phyloP scores from a whole-genome alignment of 2,113 vertebrate genomes.

The Peromyscus polionotus region DNA sequence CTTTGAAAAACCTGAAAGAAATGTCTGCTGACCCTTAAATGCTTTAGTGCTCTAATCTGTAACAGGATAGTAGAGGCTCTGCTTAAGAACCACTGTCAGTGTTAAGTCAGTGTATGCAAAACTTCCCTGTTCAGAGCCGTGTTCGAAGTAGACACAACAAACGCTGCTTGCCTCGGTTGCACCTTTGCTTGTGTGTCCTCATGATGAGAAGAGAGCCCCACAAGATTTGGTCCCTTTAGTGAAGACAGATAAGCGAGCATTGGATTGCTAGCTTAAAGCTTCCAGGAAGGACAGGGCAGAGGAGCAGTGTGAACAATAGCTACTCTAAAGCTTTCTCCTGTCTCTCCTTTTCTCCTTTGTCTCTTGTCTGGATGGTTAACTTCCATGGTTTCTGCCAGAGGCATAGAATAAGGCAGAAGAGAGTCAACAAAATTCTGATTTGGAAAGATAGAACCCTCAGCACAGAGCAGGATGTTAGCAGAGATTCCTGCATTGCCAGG shows the following conservation, averaged over 20 bases:
- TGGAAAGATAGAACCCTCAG: not conserved
- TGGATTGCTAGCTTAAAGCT: not conserved
- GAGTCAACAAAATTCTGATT: not conserved
- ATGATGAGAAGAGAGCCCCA: not conserved
- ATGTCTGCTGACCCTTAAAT: not conserved
- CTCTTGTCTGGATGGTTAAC: not conserved
- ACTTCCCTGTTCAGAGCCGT: no score
- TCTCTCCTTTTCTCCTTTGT: not conserved
- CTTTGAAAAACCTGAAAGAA: not conserved
- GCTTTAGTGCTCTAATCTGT: not conserved
- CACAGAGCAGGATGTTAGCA: no score
- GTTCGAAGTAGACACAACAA: no score
- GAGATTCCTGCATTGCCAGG: not conserved
- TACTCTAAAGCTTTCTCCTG: not conserved
- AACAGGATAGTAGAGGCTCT: not conserved
- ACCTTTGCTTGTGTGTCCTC: not conserved
- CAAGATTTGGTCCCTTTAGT: not conserved
- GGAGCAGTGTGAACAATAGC: not conserved
- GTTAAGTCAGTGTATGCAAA: not conserved
- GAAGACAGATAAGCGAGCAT: not conserved
- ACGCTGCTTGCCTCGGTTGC: not conserved
- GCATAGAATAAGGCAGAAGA: not conserved
- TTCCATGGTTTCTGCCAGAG: not conserved
- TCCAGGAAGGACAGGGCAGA: not conserved
- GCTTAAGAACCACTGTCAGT: not conserved